phyloP scores from a whole-genome alignment of 37 sponge, comb jelly and placozoan species.

The Dysidea cf. avara region DNA sequence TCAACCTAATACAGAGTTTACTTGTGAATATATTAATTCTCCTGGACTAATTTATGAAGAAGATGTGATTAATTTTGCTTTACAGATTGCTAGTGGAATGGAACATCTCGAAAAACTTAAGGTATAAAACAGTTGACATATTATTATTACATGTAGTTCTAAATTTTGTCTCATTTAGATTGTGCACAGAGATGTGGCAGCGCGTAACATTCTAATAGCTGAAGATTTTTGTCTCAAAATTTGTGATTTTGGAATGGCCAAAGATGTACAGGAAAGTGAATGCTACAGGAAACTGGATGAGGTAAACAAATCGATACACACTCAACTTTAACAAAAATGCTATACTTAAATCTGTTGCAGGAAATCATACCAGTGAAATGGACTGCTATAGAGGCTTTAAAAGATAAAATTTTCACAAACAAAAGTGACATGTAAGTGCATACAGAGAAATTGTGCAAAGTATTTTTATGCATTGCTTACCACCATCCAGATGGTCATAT shows the following conservation, averaged over 20 bases:
- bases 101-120: conserved; percentile 70
- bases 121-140: too few relatives aligned
- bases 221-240: conserved; percentile 25
- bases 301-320: too few relatives aligned
- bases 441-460: neutral
- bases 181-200: conserved; percentile 19
- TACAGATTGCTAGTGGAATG: conserved; percentile 76
- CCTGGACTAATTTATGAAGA: conserved; percentile 18
- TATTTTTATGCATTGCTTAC: neutral
- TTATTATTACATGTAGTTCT: too few relatives aligned
- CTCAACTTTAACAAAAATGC: too few relatives aligned
- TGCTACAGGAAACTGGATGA: conserved; percentile 17
- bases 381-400: conserved; percentile 73
- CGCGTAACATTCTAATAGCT: conserved; percentile 18
- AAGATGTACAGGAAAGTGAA: conserved; percentile 16
- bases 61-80: conserved; percentile 63
- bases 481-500: conserved; percentile 61
- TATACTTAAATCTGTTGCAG: too few relatives aligned
- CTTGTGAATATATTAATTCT: neutral
- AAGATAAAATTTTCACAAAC: conserved; percentile 32
- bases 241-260: conserved; percentile 23
- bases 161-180: neutral
- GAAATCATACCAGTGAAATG: conserved; percentile 70
- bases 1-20: too few relatives aligned
- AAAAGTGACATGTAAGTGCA: conserved; percentile 79